These are phyloP conservation scores for Trachythela sp. DNA, from an alignment of 64 coral and sea anemone genomes.

Conservation along the genomic window DNA sequence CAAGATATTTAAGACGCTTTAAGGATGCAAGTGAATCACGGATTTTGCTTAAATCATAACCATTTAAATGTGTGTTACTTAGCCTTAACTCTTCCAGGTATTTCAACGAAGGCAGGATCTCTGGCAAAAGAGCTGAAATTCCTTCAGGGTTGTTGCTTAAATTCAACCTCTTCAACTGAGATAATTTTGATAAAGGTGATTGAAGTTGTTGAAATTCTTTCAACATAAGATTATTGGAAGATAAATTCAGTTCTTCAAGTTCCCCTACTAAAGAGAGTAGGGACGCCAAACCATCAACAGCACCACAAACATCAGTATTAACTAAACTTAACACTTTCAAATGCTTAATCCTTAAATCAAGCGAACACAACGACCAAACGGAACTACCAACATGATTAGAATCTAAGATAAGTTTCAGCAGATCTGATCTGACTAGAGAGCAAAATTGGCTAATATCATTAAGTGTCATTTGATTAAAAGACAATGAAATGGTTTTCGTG, in stretches of 20 bases:
- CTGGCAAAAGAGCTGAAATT: not conserved
- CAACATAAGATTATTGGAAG: not conserved
- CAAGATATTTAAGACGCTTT: not conserved
- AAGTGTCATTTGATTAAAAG: not conserved
- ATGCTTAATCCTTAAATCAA: not conserved
- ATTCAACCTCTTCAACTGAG: not conserved
- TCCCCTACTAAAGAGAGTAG: not conserved
- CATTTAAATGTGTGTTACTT: not conserved
- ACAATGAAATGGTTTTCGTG: not conserved
- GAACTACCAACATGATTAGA: not conserved
- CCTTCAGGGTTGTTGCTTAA: not conserved
- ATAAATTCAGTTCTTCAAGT: not conserved
- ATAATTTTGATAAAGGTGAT: not conserved
- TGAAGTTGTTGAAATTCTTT: not conserved
- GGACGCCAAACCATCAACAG: not conserved
- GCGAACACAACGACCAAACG: not conserved
- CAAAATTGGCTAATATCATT: not conserved
- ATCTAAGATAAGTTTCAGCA: not conserved
- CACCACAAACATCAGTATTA: not conserved
- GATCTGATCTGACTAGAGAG: not conserved
- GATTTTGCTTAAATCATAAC: not conserved
- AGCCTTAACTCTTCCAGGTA: not conserved
- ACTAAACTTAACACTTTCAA: conserved; percentile 3
- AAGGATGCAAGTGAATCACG: not conserved
- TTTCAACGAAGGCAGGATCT: not conserved